phyloP scores from a whole-genome alignment of 2,113 vertebrate genomes.

The western clawed frog (Xenopus tropicalis) region DNA sequence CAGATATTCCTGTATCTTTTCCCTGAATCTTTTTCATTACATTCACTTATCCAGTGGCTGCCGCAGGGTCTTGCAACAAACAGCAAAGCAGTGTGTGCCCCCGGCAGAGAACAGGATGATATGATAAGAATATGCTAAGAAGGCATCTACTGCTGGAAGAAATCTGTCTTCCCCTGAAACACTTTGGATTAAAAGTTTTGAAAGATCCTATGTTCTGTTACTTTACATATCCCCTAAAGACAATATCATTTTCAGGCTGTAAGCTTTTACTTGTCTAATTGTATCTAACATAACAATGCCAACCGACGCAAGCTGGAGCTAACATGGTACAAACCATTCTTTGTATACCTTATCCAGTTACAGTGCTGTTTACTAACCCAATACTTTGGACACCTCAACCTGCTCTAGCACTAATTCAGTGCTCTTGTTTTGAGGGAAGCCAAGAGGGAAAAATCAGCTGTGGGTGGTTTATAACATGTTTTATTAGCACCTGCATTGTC shows the following conservation, averaged over 20 bases:
- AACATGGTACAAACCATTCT: constrained; percentile 9
- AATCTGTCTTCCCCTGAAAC: neutral
- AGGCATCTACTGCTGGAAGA: constrained; percentile 2
- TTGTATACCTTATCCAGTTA: neutral
- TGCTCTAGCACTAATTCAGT: no score
- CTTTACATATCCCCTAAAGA: constrained; percentile 77
- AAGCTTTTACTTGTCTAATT: constrained; percentile 60
- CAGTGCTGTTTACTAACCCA: neutral
- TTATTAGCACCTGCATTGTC: neutral
- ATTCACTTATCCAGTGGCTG: constrained; percentile 23
- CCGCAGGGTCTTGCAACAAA: neutral
- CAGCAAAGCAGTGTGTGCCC: neutral
- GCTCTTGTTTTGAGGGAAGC: neutral
- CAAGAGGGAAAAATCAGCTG: neutral
- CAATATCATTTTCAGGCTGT: constrained; percentile 70
- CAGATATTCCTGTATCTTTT: constrained; percentile 4
- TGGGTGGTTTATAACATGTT: neutral
- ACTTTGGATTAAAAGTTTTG: neutral
- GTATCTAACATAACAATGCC: constrained; percentile 66
- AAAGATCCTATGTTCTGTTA: constrained; percentile 45
- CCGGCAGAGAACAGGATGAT: neutral
- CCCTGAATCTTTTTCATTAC: constrained; percentile 32
- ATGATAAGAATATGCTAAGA: neutral
- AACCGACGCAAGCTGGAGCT: constrained; percentile 49
- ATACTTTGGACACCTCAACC: constrained; percentile 3